A percentile compares a stretch with the other conserved stretches of the same genome.
Evolutionary conservation across 2,888 invertebrate species (phyloP).

Genomic region (Tachina fera): DNA sequence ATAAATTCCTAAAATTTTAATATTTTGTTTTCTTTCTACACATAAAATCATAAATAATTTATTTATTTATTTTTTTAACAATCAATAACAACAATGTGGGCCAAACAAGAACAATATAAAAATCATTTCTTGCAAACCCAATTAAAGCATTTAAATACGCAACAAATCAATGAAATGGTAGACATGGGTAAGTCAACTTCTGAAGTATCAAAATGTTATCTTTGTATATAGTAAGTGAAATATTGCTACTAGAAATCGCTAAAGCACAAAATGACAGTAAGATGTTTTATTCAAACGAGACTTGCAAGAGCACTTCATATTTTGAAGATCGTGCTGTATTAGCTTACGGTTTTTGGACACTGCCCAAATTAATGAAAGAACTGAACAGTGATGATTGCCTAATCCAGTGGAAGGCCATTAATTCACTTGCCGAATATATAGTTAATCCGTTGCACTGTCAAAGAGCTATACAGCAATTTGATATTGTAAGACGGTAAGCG

Average conservation of each 20-base stretch:
- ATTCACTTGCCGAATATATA: slow-evolving; percentile 77
- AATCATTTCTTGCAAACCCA: slow-evolving; percentile 77
- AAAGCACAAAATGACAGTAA: slow-evolving; percentile 51
- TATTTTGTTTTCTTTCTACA: no score
- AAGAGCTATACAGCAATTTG: slow-evolving; percentile 76
- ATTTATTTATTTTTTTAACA: background rate
- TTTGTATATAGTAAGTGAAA: background rate
- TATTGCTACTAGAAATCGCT: background rate
- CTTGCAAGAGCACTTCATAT: slow-evolving; percentile 73
- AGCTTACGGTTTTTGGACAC: slow-evolving; percentile 77
- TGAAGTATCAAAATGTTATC: background rate
- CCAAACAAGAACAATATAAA: slow-evolving; percentile 76
- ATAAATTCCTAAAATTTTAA: no score
- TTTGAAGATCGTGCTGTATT: slow-evolving; percentile 76
- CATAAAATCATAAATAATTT: background rate
- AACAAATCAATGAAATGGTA: slow-evolving; percentile 69
- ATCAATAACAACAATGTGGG: slow-evolving; percentile 76
- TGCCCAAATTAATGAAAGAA: slow-evolving; percentile 78
- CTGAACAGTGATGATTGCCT: slow-evolving; percentile 74
- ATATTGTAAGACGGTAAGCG: slow-evolving; percentile 78
- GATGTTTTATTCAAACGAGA: background rate
- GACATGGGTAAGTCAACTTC: slow-evolving; percentile 60
- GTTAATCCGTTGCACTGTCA: slow-evolving; percentile 77
- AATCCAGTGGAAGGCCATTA: slow-evolving; percentile 77
- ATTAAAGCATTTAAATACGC: slow-evolving; percentile 58